Evolutionary conservation across 2,888 invertebrate genomes (phyloP), one percentile per base, ranked within the genome.

Genomic region (Malachius bipustulatus): DNA sequence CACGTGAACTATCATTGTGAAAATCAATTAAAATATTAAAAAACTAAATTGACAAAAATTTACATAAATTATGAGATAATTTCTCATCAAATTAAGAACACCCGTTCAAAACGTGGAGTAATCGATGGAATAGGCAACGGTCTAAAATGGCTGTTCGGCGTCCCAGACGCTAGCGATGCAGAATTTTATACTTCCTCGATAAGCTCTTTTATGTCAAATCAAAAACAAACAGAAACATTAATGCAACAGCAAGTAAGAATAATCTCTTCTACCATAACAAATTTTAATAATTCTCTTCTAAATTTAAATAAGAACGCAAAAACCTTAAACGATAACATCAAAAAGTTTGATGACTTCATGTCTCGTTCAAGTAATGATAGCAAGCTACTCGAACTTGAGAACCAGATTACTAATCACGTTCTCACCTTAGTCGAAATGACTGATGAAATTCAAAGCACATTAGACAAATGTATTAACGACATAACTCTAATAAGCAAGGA

Each of bases 61-160:
- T 6, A 8, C n/a, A n/a, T n/a, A 19, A 19, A 19, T 19, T 19
- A 19, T 19, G 24, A 19, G n/a, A 19, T 19, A 6, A 19, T 19
- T 8, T 19, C 24, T 19, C 24, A 19, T 19, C 24, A 19, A 19
- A 19, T 19, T 19, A 6, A 8, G n/a, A 19, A n/a, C n/a, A 8
- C 24, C 24, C 6, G 11, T 10, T 9, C 13, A 10, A 37, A 31
- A 29, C 31, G 37, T 10, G 37, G 40, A 9, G 8, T 37, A 15
- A 15, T 40, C 2, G n/a, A 40, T 28, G 35, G 35, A 6, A 32
- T 35, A 6, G 35, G 35, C 4, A 19, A 31, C 11, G 40, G 32
- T 10, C n/a, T 40, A 4, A 40, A 40, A 32, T 40, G 37, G 33
- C 12, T 34, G 19, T 38, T 38, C 8, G 41, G 41, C 8, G 24